These are phyloP conservation scores for Manduca sexta DNA, from an alignment of 1,140 invertebrate species.

Conservation along the genomic window DNA sequence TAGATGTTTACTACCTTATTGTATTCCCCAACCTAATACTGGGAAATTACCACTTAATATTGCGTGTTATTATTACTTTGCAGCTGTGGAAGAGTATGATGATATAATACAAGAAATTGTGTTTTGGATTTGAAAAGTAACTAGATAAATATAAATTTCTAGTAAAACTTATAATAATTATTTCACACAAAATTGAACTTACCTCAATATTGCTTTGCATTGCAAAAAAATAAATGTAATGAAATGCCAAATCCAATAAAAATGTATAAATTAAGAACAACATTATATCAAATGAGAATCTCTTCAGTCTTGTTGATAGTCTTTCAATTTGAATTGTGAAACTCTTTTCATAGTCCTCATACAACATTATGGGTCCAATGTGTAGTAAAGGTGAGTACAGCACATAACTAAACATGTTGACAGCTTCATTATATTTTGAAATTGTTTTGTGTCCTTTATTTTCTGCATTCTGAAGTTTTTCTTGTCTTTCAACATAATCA, in stretches of 20 bases:
- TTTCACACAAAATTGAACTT: slow-evolving; percentile 18
- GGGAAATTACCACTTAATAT: no score
- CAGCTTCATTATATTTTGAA: slow-evolving; percentile 26
- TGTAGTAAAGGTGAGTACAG: slow-evolving; percentile 88
- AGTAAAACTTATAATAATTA: no score
- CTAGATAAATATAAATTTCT: no score
- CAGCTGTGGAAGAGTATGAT: no score
- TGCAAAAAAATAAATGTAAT: slow-evolving; percentile 87
- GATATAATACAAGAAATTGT: no score
- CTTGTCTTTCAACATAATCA: slow-evolving; percentile 42
- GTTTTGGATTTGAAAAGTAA: no score
- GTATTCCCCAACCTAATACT: no score
- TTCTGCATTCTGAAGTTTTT: slow-evolving; percentile 1
- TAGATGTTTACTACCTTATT: no score
- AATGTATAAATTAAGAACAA: slow-evolving; percentile 82
- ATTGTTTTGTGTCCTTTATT: background rate
- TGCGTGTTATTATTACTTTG: no score
- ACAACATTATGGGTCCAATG: slow-evolving; percentile 85
- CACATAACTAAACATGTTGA: slow-evolving; percentile 76
- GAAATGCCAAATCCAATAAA: slow-evolving; percentile 81
- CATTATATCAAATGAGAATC: slow-evolving; percentile 72
- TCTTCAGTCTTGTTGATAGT: slow-evolving; percentile 52
- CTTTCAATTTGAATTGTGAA: slow-evolving; percentile 49
- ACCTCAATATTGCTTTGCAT: slow-evolving; percentile 78
- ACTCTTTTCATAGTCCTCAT: slow-evolving; percentile 76